Evolutionary conservation across 1,140 invertebrate species (phyloP).

Genomic region (Trinorchestia longiramus): DNA sequence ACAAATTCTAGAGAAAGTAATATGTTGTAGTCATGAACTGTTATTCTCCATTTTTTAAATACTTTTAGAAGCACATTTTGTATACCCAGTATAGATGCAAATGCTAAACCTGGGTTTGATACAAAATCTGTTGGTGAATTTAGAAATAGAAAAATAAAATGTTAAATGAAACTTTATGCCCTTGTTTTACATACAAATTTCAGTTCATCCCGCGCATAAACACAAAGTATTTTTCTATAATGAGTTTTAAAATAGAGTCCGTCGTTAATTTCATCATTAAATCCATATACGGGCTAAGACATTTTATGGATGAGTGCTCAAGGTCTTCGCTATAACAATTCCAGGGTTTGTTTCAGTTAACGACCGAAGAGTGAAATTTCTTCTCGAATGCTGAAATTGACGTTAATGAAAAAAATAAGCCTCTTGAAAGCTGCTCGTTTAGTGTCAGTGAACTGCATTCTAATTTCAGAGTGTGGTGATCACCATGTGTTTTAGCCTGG

Average conservation of each 20-base stretch:
- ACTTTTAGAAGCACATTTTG: neutral
- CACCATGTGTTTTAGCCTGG: neutral
- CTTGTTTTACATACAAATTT: neutral
- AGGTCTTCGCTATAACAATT: neutral
- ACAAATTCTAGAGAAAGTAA: neutral
- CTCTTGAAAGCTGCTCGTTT: neutral
- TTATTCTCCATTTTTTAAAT: neutral
- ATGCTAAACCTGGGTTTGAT: neutral
- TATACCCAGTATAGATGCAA: neutral
- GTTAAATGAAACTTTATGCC: neutral
- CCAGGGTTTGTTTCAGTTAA: neutral
- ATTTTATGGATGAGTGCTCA: neutral
- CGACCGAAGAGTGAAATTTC: neutral
- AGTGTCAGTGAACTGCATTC: neutral
- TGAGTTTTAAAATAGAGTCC: neutral
- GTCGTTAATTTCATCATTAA: neutral
- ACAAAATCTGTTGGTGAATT: neutral
- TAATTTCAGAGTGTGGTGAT: neutral
- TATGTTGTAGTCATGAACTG: neutral
- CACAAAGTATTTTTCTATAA: neutral
- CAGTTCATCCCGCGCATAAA: neutral
- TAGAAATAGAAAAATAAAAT: neutral
- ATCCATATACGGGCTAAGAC: neutral
- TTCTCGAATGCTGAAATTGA: neutral
- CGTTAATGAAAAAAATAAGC: neutral